Conservation (phyloP, 2,113 vertebrate genomes). For the Suricata suricatta region DNA sequence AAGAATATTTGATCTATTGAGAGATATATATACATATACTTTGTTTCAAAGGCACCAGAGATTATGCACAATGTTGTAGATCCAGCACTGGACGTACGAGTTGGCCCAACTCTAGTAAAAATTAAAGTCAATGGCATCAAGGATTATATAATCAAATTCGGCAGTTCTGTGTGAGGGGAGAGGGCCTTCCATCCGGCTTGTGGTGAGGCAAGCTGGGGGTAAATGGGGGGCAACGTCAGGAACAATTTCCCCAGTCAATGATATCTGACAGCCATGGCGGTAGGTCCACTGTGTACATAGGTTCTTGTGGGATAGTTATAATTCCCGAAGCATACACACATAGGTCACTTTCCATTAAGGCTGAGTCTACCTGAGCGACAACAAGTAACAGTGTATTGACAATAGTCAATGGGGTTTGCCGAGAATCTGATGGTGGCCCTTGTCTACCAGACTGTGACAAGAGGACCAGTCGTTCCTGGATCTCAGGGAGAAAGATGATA, state of each 20-base stretch:
- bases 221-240: background rate
- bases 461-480: background rate
- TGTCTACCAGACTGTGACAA: background rate
- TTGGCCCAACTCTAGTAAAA: background rate
- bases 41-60: background rate
- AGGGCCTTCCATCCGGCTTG: background rate
- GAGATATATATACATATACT: background rate
- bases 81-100: background rate
- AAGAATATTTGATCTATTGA: background rate
- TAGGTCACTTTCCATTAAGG: background rate
- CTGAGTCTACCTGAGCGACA: background rate
- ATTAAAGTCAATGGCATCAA: background rate
- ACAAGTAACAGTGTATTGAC: background rate
- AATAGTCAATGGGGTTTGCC: background rate
- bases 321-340: background rate
- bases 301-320: background rate
- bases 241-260: background rate
- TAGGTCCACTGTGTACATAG: background rate
- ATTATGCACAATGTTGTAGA: background rate
- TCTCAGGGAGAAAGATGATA: background rate
- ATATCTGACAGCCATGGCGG: background rate
- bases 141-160: background rate
- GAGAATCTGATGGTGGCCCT: background rate
- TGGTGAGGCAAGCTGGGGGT: background rate
- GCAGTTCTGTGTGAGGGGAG: background rate